phyloP scores from a whole-genome alignment of 1,140 invertebrate genomes.

The roundworm (Caenorhabditis elegans) region DNA sequence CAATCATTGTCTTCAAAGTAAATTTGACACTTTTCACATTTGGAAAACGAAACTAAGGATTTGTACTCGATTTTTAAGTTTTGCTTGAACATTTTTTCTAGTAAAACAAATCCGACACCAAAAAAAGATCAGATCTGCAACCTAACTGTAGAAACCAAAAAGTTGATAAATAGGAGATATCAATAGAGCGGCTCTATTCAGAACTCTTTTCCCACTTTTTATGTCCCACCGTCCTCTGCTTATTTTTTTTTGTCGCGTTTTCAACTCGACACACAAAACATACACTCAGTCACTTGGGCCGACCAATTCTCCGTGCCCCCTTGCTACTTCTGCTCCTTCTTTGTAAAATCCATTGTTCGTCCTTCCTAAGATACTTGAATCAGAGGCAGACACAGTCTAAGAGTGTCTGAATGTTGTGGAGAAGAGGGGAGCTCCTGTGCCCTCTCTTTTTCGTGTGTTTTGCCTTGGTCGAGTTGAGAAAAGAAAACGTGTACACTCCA shows the following conservation, averaged over 20 bases:
- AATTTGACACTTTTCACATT: too few species aligned
- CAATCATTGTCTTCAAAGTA: too few species aligned
- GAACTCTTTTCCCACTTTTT: not conserved
- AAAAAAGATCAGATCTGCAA: too few species aligned
- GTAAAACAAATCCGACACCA: too few species aligned
- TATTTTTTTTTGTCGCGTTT: conserved; percentile 2
- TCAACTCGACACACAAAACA: conserved; percentile 21
- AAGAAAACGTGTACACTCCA: too few species aligned
- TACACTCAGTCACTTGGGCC: conserved; percentile 28
- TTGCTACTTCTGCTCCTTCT: not conserved
- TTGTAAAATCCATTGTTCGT: conserved; percentile 26
- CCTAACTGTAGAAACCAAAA: too few species aligned
- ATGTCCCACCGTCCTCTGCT: not conserved
- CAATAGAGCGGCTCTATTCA: too few species aligned
- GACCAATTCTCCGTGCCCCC: too few species aligned
- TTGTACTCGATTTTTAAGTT: too few species aligned
- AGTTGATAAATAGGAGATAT: too few species aligned
- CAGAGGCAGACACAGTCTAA: not conserved
- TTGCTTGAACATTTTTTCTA: too few species aligned
- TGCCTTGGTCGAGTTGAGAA: not conserved
- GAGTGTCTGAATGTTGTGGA: not conserved
- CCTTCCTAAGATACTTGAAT: conserved; percentile 26
- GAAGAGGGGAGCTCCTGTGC: not conserved
- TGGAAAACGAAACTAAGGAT: too few species aligned
- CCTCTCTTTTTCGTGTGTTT: not conserved